These are phyloP conservation scores for Ennomos erosarius DNA, from an alignment of 2,888 invertebrate species.

Conservation along the genomic window DNA sequence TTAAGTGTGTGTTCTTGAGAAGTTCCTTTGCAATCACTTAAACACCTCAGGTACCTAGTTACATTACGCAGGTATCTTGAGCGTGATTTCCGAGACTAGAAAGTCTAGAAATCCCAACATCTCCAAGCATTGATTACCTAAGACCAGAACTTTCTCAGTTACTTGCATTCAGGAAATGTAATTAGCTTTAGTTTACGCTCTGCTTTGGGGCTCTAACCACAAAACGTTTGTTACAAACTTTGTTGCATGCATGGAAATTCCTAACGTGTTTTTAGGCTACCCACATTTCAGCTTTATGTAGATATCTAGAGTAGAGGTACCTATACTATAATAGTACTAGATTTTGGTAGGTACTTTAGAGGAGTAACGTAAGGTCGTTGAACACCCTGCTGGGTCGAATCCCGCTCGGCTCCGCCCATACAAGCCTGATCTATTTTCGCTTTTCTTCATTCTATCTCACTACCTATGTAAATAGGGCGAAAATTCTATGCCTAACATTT, in stretches of 20 bases:
- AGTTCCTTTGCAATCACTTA: background rate
- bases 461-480: too few relatives aligned
- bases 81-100: too few relatives aligned
- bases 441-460: too few relatives aligned
- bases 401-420: too few relatives aligned
- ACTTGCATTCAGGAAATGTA: slow-evolving; percentile 42
- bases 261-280: slow-evolving; percentile 40
- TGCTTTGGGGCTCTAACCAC: slow-evolving; percentile 39
- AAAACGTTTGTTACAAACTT: slow-evolving; percentile 50
- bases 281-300: slow-evolving; percentile 24
- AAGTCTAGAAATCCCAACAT: background rate
- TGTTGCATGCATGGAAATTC: slow-evolving; percentile 51
- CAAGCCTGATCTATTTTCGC: too few relatives aligned
- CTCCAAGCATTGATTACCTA: slow-evolving; percentile 24
- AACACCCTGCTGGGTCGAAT: too few relatives aligned
- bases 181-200: slow-evolving; percentile 53
- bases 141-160: slow-evolving; percentile 31
- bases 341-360: too few relatives aligned
- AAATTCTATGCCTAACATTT: too few relatives aligned
- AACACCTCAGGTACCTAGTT: too few relatives aligned
- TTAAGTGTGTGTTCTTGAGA: slow-evolving; percentile 8
- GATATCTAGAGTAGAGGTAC: slow-evolving; percentile 5
- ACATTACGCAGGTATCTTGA: too few relatives aligned
- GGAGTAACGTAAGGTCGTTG: too few relatives aligned
- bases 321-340: too few relatives aligned